Evolutionary conservation across 1,140 invertebrate genomes (phyloP), one percentile per base, ranked within the genome.

Genomic region (Manduca sexta): DNA sequence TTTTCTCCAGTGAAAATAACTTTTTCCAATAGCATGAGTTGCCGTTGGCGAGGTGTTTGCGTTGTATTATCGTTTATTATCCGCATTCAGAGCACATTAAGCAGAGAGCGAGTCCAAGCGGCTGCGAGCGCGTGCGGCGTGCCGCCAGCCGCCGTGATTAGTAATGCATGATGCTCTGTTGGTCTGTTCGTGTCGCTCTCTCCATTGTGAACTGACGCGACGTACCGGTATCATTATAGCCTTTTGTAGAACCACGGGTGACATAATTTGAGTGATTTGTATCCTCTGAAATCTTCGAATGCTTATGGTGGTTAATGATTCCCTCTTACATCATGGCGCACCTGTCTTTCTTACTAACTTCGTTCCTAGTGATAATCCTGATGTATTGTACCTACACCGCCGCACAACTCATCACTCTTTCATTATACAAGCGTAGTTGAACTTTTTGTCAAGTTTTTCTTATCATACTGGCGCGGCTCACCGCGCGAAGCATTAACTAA

Each of bases 161-260:
- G 72, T 75, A 74, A 77, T 72, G 71, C 70, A 74, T 61, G 68
- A 63, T 72, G 74, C 68, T 61, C 55, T 26, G 4, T 26, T n/a
- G n/a, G n/a, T 56, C 61, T 66, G 63, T 63, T 71, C 65, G 68
- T 49, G 55, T 64, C 52, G 64, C 69, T 74, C 73, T 78, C 73
- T 74, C 74, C 61, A 75, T 80, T 75, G 74, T 79, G 60, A 58
- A 49, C 53, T 52, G 62, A n/a, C 69, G 64, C 72, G 74, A 72
- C 64, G 63, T 80, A 74, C 75, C 74, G 69, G 68, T 74, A 71
- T 75, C 74, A 69, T 73, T 41, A 74, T 75, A n/a, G n/a, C n/a
- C n/a, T n/a, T n/a, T n/a, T n/a, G n/a, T n/a, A n/a, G n/a, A n/a
- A n/a, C n/a, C n/a, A n/a, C n/a, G n/a, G n/a, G n/a, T n/a, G n/a